Evolutionary conservation across 2,113 vertebrate genomes (phyloP).

Genomic region (Peromyscus maniculatus): DNA sequence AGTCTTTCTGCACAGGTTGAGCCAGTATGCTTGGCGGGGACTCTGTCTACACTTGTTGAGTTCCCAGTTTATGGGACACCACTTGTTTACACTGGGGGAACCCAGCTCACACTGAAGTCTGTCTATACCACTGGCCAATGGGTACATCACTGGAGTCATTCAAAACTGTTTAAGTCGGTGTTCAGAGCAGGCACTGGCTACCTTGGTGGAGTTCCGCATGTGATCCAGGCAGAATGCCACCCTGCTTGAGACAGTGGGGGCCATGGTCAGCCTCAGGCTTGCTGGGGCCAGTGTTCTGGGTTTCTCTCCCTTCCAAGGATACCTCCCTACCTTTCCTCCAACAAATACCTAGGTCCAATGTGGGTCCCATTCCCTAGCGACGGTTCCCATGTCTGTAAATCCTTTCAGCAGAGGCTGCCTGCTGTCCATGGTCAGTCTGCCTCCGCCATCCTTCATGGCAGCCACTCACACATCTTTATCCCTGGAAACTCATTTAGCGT

Average conservation of each 20-base stretch:
- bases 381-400: not conserved
- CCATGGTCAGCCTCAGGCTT: not conserved
- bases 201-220: not conserved
- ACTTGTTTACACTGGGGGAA: not conserved
- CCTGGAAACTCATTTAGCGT: not conserved
- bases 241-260: not conserved
- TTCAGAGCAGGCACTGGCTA: not conserved
- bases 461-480: not conserved
- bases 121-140: not conserved
- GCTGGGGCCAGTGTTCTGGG: not conserved
- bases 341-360: not conserved
- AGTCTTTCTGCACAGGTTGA: not conserved
- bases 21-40: not conserved
- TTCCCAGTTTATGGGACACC: not conserved
- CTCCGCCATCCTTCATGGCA: fast-evolving
- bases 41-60: not conserved
- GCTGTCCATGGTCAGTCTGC: fast-evolving
- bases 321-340: not conserved
- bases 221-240: not conserved
- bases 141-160: no score
- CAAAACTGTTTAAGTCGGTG: not conserved
- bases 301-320: not conserved
- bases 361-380: not conserved
- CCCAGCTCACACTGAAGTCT: not conserved
- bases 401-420: not conserved